Conservation (phyloP, 92 coral and sea anemone species). For the Palythoa grandis region DNA sequence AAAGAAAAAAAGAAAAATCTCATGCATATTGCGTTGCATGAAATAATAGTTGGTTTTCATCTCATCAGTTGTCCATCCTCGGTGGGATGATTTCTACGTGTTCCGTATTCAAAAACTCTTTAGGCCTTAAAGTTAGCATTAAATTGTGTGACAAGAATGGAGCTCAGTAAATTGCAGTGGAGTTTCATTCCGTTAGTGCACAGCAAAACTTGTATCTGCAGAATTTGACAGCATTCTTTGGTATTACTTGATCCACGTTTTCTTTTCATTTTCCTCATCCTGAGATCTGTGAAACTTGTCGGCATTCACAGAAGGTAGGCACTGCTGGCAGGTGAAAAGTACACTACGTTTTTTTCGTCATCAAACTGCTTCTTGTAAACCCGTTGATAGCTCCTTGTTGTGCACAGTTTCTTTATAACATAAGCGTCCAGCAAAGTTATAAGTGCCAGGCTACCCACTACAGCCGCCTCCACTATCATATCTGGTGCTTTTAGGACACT, state of each 20-base stretch:
- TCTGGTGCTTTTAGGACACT: background rate
- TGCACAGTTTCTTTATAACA: conserved; percentile 32
- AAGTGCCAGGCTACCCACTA: conserved; percentile 7
- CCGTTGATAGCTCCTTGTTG: conserved; percentile 39
- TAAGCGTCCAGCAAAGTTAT: conserved; percentile 28
- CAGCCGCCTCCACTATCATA: conserved; percentile 31
- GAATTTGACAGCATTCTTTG: background rate
- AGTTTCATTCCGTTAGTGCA: background rate
- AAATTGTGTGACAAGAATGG: background rate
- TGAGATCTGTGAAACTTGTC: background rate
- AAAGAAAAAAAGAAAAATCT: too few relatives aligned
- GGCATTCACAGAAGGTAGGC: conserved; percentile 18
- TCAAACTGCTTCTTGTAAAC: conserved; percentile 37
- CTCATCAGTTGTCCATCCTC: too few relatives aligned
- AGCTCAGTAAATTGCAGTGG: background rate
- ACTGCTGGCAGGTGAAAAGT: conserved; percentile 22
- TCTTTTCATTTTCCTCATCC: background rate
- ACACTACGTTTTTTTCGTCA: conserved; percentile 12
- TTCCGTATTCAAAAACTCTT: too few relatives aligned
- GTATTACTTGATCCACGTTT: background rate
- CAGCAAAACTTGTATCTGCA: background rate
- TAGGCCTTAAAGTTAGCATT: too few relatives aligned
- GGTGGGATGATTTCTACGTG: too few relatives aligned
- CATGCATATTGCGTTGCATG: too few relatives aligned
- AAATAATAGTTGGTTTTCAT: too few relatives aligned